These are phyloP conservation scores for Polyommatus iphigenia DNA, from an alignment of 2,888 invertebrate species.

Conservation along the genomic window DNA sequence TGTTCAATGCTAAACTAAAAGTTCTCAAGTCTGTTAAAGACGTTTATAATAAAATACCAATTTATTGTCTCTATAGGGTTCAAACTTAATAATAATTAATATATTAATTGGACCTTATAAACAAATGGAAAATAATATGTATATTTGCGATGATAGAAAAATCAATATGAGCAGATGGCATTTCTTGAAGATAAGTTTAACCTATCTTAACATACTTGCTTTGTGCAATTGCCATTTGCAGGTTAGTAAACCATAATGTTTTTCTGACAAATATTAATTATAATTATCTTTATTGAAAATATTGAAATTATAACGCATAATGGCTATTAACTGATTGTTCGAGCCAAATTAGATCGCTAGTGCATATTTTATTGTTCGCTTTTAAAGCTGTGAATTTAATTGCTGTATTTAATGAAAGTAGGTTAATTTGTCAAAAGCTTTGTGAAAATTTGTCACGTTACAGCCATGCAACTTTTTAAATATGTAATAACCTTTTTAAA, in stretches of 20 bases:
- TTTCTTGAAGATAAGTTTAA: no score
- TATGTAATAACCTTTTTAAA: no score
- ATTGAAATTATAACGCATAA: background rate
- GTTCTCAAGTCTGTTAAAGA: no score
- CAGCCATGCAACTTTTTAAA: no score
- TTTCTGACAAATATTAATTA: background rate
- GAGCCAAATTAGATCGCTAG: slow-evolving; percentile 21
- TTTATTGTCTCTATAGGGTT: background rate
- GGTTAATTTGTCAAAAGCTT: background rate
- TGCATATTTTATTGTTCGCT: slow-evolving; percentile 4
- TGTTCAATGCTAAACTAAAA: no score
- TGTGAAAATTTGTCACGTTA: background rate
- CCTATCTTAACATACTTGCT: background rate
- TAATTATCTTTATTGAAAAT: background rate
- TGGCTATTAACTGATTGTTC: background rate
- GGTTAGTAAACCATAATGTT: background rate
- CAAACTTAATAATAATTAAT: background rate
- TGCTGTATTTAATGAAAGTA: background rate
- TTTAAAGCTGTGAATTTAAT: slow-evolving; percentile 8
- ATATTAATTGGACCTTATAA: no score
- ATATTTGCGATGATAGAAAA: no score
- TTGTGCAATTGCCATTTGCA: background rate
- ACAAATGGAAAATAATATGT: no score
- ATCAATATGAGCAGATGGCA: no score
- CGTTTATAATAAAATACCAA: background rate